phyloP scores from a whole-genome alignment of 2,888 invertebrate genomes.

The Lomographa bimaculata region DNA sequence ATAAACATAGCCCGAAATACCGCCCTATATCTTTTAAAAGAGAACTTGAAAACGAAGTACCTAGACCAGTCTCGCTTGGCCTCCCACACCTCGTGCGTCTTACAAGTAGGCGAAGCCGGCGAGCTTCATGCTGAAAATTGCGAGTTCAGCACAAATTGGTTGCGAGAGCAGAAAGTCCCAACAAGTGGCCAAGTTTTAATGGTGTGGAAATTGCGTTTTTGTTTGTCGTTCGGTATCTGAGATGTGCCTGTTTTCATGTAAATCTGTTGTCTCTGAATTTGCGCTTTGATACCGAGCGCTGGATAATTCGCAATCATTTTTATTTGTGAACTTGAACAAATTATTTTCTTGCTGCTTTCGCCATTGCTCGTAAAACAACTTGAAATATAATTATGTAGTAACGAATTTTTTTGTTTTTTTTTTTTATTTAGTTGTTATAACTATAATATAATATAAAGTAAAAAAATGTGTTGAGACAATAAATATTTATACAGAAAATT shows the following conservation, averaged over 20 bases:
- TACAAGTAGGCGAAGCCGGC: neutral
- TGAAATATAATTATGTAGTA: conserved; percentile 7
- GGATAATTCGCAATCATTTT: conserved; percentile 17
- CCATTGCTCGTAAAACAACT: no score
- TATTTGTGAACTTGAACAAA: conserved; percentile 13
- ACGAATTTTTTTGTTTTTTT: conserved; percentile 8
- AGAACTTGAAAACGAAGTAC: conserved; percentile 52
- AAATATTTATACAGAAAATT: no score
- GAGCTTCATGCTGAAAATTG: conserved; percentile 14
- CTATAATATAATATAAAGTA: no score
- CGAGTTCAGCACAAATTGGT: conserved; percentile 31
- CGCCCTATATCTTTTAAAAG: conserved; percentile 59
- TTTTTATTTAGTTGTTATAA: no score
- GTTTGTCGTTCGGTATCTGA: conserved; percentile 58
- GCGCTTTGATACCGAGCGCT: conserved; percentile 27
- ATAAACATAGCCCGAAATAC: conserved; percentile 50
- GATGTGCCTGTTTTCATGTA: conserved; percentile 56
- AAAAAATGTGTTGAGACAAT: no score
- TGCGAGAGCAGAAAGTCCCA: conserved; percentile 44
- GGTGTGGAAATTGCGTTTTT: conserved; percentile 72
- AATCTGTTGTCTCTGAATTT: conserved; percentile 45
- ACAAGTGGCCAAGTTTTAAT: conserved; percentile 69
- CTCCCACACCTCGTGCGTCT: conserved; percentile 22
- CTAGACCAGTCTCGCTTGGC: conserved; percentile 36
- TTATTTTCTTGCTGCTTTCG: conserved; percentile 7